phyloP scores from a whole-genome alignment of 2,888 invertebrate species.

The Dendrolimus pini region DNA sequence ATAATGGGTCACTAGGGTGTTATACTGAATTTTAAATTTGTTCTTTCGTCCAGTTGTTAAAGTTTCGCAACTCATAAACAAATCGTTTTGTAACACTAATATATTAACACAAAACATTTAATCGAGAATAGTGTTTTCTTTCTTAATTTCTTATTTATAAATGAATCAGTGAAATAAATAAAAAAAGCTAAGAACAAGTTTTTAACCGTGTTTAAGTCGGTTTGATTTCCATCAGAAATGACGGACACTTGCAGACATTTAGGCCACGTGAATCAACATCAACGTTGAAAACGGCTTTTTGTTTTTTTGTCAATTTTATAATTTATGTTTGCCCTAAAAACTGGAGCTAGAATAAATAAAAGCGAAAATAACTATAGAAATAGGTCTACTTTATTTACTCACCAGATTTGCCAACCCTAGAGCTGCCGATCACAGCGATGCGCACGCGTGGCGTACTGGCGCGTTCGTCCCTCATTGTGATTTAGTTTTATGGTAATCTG shows the following conservation, averaged over 20 bases:
- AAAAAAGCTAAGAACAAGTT: background rate
- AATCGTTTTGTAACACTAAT: background rate
- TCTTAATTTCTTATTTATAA: background rate
- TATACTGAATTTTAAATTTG: slow-evolving; percentile 26
- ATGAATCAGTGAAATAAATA: background rate
- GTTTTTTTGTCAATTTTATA: slow-evolving; percentile 8
- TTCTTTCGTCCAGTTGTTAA: background rate
- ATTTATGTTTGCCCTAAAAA: slow-evolving; percentile 9
- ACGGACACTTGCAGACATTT: slow-evolving; percentile 34
- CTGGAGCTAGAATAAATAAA: background rate
- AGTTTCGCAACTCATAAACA: background rate
- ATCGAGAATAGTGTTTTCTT: background rate
- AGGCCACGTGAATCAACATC: slow-evolving; percentile 32
- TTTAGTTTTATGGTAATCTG: slow-evolving; percentile 31
- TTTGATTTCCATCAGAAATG: slow-evolving; percentile 31
- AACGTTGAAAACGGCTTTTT: slow-evolving; percentile 9
- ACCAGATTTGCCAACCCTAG: slow-evolving; percentile 89
- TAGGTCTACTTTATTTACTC: slow-evolving; percentile 29
- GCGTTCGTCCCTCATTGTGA: slow-evolving; percentile 77
- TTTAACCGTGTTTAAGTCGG: slow-evolving; percentile 9
- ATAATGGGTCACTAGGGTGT: slow-evolving; percentile 36
- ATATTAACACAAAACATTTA: background rate
- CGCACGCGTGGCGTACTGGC: slow-evolving; percentile 80
- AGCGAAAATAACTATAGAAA: background rate
- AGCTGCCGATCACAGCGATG: slow-evolving; percentile 85